A percentile compares a stretch with the other conserved stretches of the same genome.
These are phyloP conservation scores for Drosophila pandora DNA, from an alignment of 1,140 invertebrate genomes.

Conservation along the genomic window DNA sequence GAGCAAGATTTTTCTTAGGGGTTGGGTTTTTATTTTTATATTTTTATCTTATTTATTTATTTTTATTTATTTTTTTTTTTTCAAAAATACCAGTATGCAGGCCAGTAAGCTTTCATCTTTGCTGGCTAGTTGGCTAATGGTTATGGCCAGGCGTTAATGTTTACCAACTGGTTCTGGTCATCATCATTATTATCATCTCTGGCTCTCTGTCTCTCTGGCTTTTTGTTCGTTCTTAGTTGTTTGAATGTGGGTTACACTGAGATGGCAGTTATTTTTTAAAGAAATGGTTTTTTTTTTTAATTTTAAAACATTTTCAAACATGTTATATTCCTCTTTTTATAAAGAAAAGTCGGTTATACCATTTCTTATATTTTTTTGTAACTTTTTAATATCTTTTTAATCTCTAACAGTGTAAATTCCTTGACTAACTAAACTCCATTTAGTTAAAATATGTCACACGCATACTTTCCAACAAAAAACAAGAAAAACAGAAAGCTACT, in stretches of 20 bases:
- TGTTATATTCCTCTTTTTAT: not conserved
- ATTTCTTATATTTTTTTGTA: not conserved
- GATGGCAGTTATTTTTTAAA: not conserved
- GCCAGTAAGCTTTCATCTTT: conserved; percentile 29
- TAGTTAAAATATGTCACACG: conserved; percentile 29
- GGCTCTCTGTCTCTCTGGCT: not conserved
- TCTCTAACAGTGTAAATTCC: conserved; percentile 1
- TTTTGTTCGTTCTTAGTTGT: conserved; percentile 2
- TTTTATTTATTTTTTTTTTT: too few relatives aligned
- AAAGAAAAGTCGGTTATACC: not conserved
- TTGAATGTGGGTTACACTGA: conserved; percentile 34
- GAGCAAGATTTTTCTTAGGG: conserved; percentile 18
- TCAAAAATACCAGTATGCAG: not conserved
- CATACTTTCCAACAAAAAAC: conserved; percentile 8
- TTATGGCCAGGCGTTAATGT: conserved; percentile 30
- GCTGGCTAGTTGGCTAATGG: conserved; percentile 29
- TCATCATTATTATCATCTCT: conserved; percentile 34
- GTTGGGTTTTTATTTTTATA: not conserved
- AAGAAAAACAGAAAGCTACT: conserved; percentile 21
- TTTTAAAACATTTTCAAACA: too few relatives aligned
- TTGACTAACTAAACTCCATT: conserved; percentile 23
- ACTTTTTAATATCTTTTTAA: not conserved
- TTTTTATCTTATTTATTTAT: too few relatives aligned
- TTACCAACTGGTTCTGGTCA: conserved; percentile 40
- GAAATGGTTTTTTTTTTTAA: not conserved